Evolutionary conservation across 2,113 vertebrate genomes (phyloP), one percentile per base, ranked within the genome.

Genomic region (Heterochromis multidens): DNA sequence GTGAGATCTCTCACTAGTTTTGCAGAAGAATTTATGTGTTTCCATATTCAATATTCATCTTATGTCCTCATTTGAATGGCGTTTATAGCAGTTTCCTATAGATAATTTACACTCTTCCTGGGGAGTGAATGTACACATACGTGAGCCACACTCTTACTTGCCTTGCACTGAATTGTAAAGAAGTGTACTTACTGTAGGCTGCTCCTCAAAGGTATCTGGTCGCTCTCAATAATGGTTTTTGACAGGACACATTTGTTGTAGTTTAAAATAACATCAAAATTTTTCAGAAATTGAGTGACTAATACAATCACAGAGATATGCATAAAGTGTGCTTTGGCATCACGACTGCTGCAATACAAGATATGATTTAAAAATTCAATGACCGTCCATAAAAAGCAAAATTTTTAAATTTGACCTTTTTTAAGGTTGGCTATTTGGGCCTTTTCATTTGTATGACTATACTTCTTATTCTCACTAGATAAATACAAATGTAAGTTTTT

Each of bases 11-110:
- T 52, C 54, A 2, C 9, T 54, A 14, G 19, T 19, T 77, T 67
- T 12, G 33, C 79, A 76, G 33, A 86, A 84, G 61, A 63, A 74
- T 84, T 83, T 77, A 10, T 49, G 49, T 21, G 17, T 88, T 83
- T 63, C 56, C 78, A 29, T 81, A 54, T 56, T 76, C 54, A 29
- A 78, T 89, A 80, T 89, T 91, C 84, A 61, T 46, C 62, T 84
- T 11, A 57, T 6, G 77, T 76, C 27, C 21, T 56, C 1, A 11
- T 61, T 46, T 58, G 65, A 86, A 82, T 83, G 62, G 67, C 81
- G 82, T 78, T 87, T 86, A 91, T 91, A 82, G n/a, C 40, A 17
- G 17, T 61, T 61, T 80, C 85, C 76, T 85, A 3, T 21, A 81
- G 80, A 58, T 88, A 80, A 85, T 82, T 84, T 59, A 52, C 63